Base-by-base conservation (phyloP, 1,140 invertebrate genomes). In the Brachionus manjavacas region DNA sequence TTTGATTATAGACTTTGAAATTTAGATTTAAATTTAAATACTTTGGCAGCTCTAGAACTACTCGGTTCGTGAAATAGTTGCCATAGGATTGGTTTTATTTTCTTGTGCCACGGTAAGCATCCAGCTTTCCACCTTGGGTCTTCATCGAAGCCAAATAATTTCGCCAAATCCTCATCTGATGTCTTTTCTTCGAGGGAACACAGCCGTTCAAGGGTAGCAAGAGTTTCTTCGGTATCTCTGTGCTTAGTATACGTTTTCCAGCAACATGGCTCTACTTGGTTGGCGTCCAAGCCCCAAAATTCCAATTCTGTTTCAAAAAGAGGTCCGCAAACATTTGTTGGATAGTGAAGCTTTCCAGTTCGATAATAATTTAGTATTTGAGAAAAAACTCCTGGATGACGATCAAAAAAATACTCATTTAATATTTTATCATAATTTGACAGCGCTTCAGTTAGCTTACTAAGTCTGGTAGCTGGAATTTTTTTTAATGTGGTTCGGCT, bases 331-430 rank as follows among this genome's bases (percentile, higher is more conserved):
- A 89, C 88, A 85, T 90, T 88, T 43, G 86, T 88, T 0, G 89
- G 88, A 2, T 86, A 87, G 83, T 90, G 88, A 2, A 89, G 85
- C 55, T 87, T 87, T 43, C 88, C 88, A 25, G 87, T 90, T 49
- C 88, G 85, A 84, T 89, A 90, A 76, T 89, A 88, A 84, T 90
- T 89, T 23, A 90, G 72, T 31, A 90, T 89, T 87, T 88, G 88
- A 66, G 87, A 86, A 85, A 90, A 89, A 46, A 88, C 86, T 6
- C 87, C 88, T 4, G 88, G 88, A 85, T 89, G 88, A 39, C 89
- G 85, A 84, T 90, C 89, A 84, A 90, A 90, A 85, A 89, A 90
- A 84, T 87, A 90, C 85, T 90, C 89, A 28, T 88, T 88, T 4
- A 86, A 86, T 20, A 86, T 64, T 0, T 86, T 84, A 49, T 88